Evolutionary conservation across 2,888 invertebrate species (phyloP).

Genomic region (Periphyllus acericola): DNA sequence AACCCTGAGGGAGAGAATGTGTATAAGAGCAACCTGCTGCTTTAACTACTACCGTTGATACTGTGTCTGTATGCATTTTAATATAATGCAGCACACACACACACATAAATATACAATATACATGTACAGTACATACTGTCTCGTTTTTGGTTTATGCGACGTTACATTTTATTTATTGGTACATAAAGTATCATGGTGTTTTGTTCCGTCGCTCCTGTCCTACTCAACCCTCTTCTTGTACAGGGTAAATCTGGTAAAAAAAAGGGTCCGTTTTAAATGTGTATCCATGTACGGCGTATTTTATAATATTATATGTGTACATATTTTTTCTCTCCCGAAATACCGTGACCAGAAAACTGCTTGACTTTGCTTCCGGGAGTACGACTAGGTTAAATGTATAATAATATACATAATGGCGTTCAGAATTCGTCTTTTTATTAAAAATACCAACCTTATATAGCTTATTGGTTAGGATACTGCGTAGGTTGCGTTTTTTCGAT

Average conservation of each 20-base stretch:
- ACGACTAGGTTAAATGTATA: not conserved
- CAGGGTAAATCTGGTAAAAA: slow-evolving; percentile 22
- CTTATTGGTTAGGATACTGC: no score
- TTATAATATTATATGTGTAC: not conserved
- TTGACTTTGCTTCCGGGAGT: slow-evolving; percentile 54
- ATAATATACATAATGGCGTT: not conserved
- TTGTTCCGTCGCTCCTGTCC: slow-evolving; percentile 43
- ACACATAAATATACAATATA: not conserved
- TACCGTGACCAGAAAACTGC: slow-evolving; percentile 42
- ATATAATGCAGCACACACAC: not conserved
- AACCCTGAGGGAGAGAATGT: slow-evolving; percentile 14
- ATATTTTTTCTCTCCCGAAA: not conserved
- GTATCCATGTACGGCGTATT: not conserved
- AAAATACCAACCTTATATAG: not conserved
- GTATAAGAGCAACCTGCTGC: slow-evolving; percentile 44
- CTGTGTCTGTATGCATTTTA: not conserved
- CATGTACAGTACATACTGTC: not conserved
- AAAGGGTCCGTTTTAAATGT: slow-evolving; percentile 46
- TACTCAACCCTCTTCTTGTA: slow-evolving; percentile 42
- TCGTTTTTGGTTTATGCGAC: slow-evolving; percentile 47
- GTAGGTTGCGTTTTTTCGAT: no score
- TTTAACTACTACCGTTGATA: not conserved
- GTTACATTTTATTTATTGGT: slow-evolving; percentile 55
- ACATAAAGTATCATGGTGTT: slow-evolving; percentile 50
- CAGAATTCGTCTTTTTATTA: no score